Conservation (phyloP, 1,140 invertebrate genomes). For the Heliconius nattereri region DNA sequence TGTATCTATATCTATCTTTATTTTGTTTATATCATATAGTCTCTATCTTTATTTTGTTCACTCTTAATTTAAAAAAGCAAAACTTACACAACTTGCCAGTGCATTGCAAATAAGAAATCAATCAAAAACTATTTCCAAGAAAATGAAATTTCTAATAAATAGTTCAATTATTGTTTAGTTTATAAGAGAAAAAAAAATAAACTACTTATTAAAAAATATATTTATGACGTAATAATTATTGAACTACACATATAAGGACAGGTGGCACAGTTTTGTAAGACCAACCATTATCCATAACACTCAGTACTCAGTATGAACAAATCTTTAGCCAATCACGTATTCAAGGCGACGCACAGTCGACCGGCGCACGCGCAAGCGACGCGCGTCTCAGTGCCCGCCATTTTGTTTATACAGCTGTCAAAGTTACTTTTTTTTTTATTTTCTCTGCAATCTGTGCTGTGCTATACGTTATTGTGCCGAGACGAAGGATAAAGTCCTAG, state of each 20-base stretch:
- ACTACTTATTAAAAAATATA: not conserved
- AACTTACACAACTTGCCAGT: too few species aligned
- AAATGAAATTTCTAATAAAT: too few species aligned
- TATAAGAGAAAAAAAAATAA: too few species aligned
- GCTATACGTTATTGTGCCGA: conserved; percentile 15
- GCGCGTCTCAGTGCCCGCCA: conserved; percentile 38
- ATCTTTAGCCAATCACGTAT: conserved; percentile 37
- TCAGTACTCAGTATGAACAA: not conserved
- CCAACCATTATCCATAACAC: not conserved
- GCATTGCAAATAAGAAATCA: too few species aligned
- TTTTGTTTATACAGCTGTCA: conserved; percentile 53
- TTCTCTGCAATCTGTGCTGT: conserved; percentile 19
- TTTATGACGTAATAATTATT: not conserved
- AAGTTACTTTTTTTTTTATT: conserved; percentile 19
- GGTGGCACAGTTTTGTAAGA: conserved; percentile 1
- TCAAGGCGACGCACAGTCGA: conserved; percentile 43
- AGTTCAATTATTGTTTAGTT: too few species aligned
- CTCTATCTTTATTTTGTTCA: too few species aligned
- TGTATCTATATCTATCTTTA: too few species aligned
- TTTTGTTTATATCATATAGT: too few species aligned
- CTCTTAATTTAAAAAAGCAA: too few species aligned
- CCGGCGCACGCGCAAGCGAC: conserved; percentile 40
- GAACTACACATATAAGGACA: not conserved
- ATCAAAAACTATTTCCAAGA: too few species aligned
- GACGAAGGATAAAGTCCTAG: not conserved